These are phyloP conservation scores for Adineta ricciae DNA, from an alignment of 2,888 invertebrate species.

Conservation along the genomic window DNA sequence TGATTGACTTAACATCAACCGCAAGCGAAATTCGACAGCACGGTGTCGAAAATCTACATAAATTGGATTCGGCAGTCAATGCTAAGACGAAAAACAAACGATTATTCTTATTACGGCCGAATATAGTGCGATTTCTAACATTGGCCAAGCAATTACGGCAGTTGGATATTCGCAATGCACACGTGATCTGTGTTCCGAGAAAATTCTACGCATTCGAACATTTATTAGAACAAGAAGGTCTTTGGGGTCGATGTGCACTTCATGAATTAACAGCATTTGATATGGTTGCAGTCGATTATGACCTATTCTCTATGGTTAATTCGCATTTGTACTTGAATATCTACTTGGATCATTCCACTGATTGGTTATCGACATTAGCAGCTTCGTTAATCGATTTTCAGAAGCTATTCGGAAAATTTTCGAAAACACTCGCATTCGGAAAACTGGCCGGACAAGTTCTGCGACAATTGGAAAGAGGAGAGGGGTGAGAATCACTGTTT, in stretches of 20 bases:
- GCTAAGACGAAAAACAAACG: not conserved
- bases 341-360: not conserved
- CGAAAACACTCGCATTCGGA: not conserved
- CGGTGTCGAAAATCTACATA: not conserved
- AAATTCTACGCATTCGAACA: slow-evolving; percentile 1
- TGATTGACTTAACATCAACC: not conserved
- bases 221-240: slow-evolving; percentile 20
- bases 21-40: not conserved
- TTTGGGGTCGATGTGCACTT: slow-evolving; percentile 10
- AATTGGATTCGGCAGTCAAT: not conserved
- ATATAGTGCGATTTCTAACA: not conserved
- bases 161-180: not conserved
- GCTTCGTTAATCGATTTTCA: slow-evolving; percentile 6
- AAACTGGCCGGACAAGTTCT: not conserved
- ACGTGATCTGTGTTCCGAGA: not conserved
- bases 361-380: slow-evolving; percentile 15
- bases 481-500: not conserved
- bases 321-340: slow-evolving; percentile 28
- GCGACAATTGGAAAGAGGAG: not conserved
- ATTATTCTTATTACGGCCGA: not conserved
- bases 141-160: slow-evolving; percentile 10
- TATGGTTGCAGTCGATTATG: slow-evolving; percentile 70
- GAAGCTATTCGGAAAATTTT: not conserved
- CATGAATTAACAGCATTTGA: slow-evolving; percentile 17
- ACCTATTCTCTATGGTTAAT: slow-evolving; percentile 78